phyloP scores from a whole-genome alignment of 2,113 vertebrate species.

The Pseudois nayaur region DNA sequence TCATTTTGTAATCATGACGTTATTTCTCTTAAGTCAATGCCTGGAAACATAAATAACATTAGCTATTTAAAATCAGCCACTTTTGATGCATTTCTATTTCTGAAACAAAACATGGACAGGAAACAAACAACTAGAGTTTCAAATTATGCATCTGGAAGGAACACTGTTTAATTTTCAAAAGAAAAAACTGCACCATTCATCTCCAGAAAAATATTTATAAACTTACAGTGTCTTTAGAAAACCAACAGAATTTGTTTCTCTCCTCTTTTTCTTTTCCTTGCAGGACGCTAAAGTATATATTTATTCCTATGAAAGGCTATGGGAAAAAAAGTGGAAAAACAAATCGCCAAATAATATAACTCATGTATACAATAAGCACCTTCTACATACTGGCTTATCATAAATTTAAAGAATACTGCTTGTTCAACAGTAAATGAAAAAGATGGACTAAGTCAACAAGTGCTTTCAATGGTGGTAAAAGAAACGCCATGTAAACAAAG shows the following conservation, averaged over 20 bases:
- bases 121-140: conserved; percentile 45
- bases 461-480: background rate
- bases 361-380: background rate
- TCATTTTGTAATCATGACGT: background rate
- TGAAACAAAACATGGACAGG: conserved; percentile 34
- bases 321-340: background rate
- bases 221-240: background rate
- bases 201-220: conserved; percentile 24
- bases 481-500: background rate
- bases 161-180: conserved; percentile 44
- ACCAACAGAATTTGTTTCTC: background rate
- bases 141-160: conserved; percentile 5
- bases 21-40: conserved; percentile 30
- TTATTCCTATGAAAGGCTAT: background rate
- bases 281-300: background rate
- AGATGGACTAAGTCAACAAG: background rate
- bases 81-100: conserved; percentile 46
- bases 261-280: background rate
- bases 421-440: background rate
- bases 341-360: background rate
- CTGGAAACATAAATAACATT: conserved; percentile 36
- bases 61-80: conserved; percentile 46
- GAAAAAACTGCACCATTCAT: conserved; percentile 10
- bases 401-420: background rate
- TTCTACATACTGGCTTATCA: background rate